Base-by-base conservation (phyloP, 1,140 invertebrate genomes). In the Microplitis mediator region DNA sequence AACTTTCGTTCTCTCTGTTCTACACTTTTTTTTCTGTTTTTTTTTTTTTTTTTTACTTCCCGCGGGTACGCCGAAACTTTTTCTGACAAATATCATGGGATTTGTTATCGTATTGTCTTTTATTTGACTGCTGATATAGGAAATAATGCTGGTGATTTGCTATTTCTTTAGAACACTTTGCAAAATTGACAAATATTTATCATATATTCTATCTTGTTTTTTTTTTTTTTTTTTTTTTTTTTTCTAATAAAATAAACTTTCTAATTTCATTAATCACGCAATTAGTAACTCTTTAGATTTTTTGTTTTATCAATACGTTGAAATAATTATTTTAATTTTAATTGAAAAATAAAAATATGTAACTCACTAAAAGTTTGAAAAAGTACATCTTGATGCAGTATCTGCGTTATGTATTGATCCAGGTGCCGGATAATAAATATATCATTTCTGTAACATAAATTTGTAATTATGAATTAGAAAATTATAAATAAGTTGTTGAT, bases 371-470 rank as follows among this genome's bases (percentile, higher is more conserved):
- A n/a, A 71, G 50, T 14, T 63, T 39, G 14, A 71, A 51, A 16
- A 50, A 14, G 45, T 71, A 60, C 69, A 71, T 71, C 4, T 71
- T 71, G 16, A 16, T 23, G 39, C n/a, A 16, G 16, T 35, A 35
- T 52, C 39, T 61, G 45, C 60, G 35, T 71, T 63, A 14, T 13
- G n/a, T 62, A n/a, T 63, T 45, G 50, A 61, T 69, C 56, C 68
- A 45, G 16, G 11, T 63, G 61, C 11, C 14, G 36, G 39, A 69
- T n/a, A n/a, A 35, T 4, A 14, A 32, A 71, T 16, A n/a, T 71
- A 71, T 71, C 69, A 63, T 71, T 71, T 71, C 69, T 71, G 60
- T 32, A 71, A 71, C 69, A 63, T 6, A 68, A 56, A 58, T n/a
- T 56, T 23, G 23, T 23, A 23, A 2, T 23, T 23, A 2, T 23